Percentiles rank a stretch among this genome's conserved stretches.
phyloP scores from a whole-genome alignment of 2,113 vertebrate genomes.

The Physeter macrocephalus region DNA sequence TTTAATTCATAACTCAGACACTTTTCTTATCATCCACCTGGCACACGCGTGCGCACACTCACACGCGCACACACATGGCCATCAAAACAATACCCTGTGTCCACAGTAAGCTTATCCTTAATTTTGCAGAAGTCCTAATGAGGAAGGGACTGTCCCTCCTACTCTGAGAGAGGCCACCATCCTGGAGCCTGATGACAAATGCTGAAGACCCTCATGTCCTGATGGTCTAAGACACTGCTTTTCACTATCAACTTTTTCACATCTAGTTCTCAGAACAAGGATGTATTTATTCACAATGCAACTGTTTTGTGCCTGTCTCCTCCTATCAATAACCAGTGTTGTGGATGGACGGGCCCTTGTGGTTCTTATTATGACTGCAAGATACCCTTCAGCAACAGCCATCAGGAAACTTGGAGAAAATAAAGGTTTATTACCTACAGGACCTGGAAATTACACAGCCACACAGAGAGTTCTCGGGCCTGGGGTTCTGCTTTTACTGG shows the following conservation, averaged over 20 bases:
- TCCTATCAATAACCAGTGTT: background rate
- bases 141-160: background rate
- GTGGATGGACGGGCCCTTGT: background rate
- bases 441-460: background rate
- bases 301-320: background rate
- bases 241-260: background rate
- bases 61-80: accelerated
- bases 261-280: background rate
- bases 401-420: background rate
- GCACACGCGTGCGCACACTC: background rate
- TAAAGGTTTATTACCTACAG: background rate
- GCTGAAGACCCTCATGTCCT: background rate
- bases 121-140: background rate
- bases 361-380: background rate
- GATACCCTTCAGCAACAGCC: background rate
- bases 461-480: background rate
- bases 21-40: background rate
- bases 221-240: background rate
- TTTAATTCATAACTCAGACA: background rate
- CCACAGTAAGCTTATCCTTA: background rate
- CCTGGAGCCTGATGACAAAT: background rate
- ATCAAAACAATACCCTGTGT: background rate
- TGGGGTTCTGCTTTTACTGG: background rate
- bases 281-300: background rate
- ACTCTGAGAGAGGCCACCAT: too few species aligned